Evolutionary conservation across 2,113 vertebrate species (phyloP), one percentile per base, ranked within the genome.

Genomic region (Lampris incognitus): DNA sequence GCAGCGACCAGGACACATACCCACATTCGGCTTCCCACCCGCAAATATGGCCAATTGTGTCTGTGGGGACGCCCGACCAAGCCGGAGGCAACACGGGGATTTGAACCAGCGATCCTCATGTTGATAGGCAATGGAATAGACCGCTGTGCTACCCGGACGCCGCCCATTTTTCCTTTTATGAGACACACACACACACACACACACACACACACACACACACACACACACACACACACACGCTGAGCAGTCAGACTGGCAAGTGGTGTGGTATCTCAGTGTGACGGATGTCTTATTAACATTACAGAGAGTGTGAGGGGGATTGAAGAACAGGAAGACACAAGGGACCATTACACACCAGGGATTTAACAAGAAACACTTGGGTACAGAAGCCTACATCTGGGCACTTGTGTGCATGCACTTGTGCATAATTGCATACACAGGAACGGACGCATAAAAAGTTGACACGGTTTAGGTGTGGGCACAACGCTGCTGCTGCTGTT

Each of bases 221-320:
- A 46, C 41, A 66, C n/a, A 48, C 55, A 49, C 55, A 70, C 68
- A 59, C 68, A 59, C 55, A 10, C 55, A 59, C 41, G 9, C 41
- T 39, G 13, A 41, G 44, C 52, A 70, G 68, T 66, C 0, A 41
- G 6, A 69, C 68, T 24, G 49, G 56, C 1, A 41, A 75, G 52
- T 57, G 66, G 55, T 38, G 44, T 42, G 50, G 58, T 66, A 44
- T 71, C 56, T 55, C 67, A 46, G 41, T 48, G 55, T 54, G 74
- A 66, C 70, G 38, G 72, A 79, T 74, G 74, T 57, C 65, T 57
- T 57, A 56, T 63, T 74, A 49, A 55, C 51, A 11, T 52, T 7
- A 37, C 55, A 24, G 63, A 50, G 24, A 24, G 24, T 24, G 24
- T 24, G 24, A 24, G 24, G 24, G 24, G 24, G 24, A 24, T 24